Evolutionary conservation across 2,888 invertebrate species (phyloP).

Genomic region (Andrena marginata): DNA sequence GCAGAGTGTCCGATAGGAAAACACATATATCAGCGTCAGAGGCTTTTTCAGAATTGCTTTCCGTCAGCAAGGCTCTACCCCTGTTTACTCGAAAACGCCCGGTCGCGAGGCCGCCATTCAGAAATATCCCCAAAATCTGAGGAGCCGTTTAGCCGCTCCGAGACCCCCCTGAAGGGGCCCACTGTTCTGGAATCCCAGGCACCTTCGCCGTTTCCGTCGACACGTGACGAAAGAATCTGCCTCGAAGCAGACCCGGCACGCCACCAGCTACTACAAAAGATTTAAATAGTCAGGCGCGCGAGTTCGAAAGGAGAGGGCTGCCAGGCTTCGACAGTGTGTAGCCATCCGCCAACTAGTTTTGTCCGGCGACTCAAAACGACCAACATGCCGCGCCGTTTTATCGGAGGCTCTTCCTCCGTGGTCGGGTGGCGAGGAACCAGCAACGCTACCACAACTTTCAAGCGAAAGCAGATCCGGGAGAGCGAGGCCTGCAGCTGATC

Average conservation of each 20-base stretch:
- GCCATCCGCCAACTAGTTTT: constrained; percentile 70
- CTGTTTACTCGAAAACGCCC: too few species aligned
- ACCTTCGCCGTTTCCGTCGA: constrained; percentile 17
- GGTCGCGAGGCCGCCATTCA: too few species aligned
- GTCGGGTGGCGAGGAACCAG: too few species aligned
- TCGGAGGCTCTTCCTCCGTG: neutral
- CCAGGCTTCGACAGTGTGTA: constrained; percentile 73
- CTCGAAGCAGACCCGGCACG: constrained; percentile 29
- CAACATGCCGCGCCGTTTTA: constrained; percentile 67
- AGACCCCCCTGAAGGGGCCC: neutral
- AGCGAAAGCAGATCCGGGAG: neutral
- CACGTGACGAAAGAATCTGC: constrained; percentile 53
- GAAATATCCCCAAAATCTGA: neutral
- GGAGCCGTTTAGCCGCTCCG: neutral
- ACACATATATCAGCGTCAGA: too few species aligned
- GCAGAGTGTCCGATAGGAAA: too few species aligned
- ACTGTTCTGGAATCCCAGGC: constrained; percentile 8
- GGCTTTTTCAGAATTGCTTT: too few species aligned
- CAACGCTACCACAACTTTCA: neutral
- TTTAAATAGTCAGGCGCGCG: constrained; percentile 77
- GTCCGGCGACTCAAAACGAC: constrained; percentile 76
- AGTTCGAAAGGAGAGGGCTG: constrained; percentile 55
- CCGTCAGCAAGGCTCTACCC: too few species aligned
- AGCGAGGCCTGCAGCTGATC: neutral
- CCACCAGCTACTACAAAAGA: constrained; percentile 73